phyloP scores from a whole-genome alignment of 53 echinoderm and acorn worm genomes.

The Glandiceps talaboti region DNA sequence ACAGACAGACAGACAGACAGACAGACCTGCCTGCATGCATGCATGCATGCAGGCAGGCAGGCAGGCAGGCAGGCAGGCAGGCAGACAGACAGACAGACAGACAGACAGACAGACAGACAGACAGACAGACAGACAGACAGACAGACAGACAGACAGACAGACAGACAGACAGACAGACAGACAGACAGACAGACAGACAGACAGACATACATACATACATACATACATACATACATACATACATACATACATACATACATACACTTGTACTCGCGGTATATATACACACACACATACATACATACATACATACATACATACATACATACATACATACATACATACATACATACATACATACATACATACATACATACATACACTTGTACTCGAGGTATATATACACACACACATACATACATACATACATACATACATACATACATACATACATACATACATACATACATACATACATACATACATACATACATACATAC shows the following conservation, averaged over 20 bases:
- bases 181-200: conserved; percentile 1
- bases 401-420: neutral
- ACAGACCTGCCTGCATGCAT: neutral
- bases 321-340: neutral
- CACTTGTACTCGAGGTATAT: no score
- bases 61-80: neutral
- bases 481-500: neutral
- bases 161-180: conserved; percentile 1
- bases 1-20: neutral
- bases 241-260: neutral
- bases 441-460: neutral
- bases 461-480: neutral
- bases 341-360: neutral
- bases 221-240: neutral
- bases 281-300: neutral
- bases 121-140: neutral
- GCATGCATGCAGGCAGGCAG: neutral
- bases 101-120: neutral
- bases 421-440: neutral
- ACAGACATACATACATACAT: neutral
- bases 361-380: neutral
- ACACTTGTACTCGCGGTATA: no score
- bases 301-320: neutral
- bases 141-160: conserved; percentile 1
- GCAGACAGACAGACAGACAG: neutral